Conservation (phyloP, 2,797 vertebrate species). For the Alectoris magna region DNA sequence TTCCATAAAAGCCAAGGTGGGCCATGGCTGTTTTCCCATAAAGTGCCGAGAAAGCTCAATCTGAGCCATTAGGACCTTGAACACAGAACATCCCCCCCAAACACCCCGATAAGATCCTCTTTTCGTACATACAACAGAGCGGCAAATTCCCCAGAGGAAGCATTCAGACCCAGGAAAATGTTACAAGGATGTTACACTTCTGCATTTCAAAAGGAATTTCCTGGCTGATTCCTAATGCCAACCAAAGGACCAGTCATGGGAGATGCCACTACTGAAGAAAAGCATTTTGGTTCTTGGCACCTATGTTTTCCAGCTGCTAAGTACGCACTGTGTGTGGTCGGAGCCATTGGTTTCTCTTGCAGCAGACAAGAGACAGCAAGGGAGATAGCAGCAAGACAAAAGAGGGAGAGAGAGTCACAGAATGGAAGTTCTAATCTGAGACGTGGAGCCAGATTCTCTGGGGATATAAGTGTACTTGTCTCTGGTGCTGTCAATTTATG, state of each 20-base stretch:
- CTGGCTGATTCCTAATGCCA: background rate
- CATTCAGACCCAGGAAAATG: background rate
- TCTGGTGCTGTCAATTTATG: background rate
- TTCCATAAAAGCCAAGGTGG: constrained; percentile 68
- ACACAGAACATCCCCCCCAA: background rate
- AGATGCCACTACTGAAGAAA: constrained; percentile 19
- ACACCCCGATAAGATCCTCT: background rate
- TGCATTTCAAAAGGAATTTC: background rate
- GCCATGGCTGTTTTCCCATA: constrained; percentile 1
- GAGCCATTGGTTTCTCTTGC: constrained; percentile 22
- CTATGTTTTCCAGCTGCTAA: background rate
- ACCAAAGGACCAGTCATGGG: background rate
- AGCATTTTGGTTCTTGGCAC: constrained; percentile 6
- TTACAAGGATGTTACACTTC: background rate
- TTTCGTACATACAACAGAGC: background rate
- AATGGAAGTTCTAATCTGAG: background rate
- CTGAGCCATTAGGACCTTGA: background rate
- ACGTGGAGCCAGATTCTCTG: constrained; percentile 17
- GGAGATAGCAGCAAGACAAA: constrained; percentile 15
- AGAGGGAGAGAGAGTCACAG: background rate
- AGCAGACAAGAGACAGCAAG: background rate
- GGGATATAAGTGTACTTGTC: background rate
- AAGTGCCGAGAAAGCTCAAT: background rate
- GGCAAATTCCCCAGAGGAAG: constrained; percentile 12
- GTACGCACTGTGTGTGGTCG: background rate